Conservation (phyloP, 2,113 vertebrate genomes). For the Charina bottae region DNA sequence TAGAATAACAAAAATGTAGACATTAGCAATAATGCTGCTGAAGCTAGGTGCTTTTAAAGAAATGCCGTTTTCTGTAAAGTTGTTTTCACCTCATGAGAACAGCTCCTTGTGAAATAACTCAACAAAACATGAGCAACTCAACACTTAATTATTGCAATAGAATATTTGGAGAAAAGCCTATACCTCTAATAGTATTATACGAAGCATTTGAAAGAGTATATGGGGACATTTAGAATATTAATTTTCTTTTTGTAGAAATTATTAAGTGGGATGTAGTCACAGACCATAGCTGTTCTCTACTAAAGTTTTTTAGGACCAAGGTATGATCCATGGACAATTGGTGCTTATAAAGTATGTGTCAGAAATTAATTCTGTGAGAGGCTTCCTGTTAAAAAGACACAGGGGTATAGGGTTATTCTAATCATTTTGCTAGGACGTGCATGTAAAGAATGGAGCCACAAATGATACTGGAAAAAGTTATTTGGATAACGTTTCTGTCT, state of each 20-base stretch:
- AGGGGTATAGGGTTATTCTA: background rate
- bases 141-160: background rate
- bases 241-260: background rate
- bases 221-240: background rate
- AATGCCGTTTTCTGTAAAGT: constrained; percentile 17
- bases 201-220: background rate
- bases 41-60: constrained; percentile 34
- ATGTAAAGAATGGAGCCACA: constrained; percentile 1
- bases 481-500: background rate
- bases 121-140: background rate
- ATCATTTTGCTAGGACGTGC: background rate
- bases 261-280: background rate
- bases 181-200: background rate
- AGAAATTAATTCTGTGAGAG: background rate
- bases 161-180: background rate
- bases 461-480: background rate
- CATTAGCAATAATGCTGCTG: constrained; percentile 52
- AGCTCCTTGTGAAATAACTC: constrained; percentile 18
- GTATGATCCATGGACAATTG: constrained; percentile 2
- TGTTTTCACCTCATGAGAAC: constrained; percentile 41
- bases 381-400: background rate
- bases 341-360: background rate
- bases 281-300: background rate
- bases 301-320: background rate
- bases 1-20: constrained; percentile 46